Percentiles rank a stretch among this genome's conserved stretches.
Evolutionary conservation across 64 coral and sea anemone species (phyloP).

Genomic region (Astreopora myriophthalma): DNA sequence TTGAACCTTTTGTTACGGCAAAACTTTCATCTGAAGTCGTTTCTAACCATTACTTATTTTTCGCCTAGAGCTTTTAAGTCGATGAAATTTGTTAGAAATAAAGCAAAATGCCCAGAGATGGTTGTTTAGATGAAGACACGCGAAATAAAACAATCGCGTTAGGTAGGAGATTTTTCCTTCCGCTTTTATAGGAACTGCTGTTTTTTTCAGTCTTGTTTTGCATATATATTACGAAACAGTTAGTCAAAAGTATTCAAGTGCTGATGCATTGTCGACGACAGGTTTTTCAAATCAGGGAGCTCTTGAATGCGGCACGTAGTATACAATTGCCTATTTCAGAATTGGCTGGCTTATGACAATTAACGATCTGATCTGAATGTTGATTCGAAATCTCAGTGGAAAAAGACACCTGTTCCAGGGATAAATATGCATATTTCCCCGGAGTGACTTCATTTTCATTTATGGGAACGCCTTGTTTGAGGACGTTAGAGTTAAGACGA

Average conservation of each 20-base stretch:
- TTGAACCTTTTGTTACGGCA: not conserved
- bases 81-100: no score
- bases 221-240: no score
- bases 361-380: not conserved
- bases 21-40: no score
- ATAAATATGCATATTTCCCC: conserved; percentile 25
- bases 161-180: no score
- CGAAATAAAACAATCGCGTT: no score
- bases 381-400: not conserved
- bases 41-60: no score
- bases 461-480: conserved; percentile 20
- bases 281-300: not conserved
- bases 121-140: no score
- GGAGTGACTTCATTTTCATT: conserved; percentile 1
- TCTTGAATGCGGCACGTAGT: not conserved
- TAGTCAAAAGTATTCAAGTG: not conserved
- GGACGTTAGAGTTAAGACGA: not conserved
- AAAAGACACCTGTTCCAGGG: not conserved
- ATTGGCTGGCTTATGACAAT: conserved; percentile 18
- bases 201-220: no score
- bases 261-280: not conserved
- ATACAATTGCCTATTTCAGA: not conserved
- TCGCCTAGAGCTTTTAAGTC: no score
- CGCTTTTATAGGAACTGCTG: no score
- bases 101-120: no score